phyloP scores from a whole-genome alignment of 2,797 vertebrate species.

The Poeciliopsis presidionis region DNA sequence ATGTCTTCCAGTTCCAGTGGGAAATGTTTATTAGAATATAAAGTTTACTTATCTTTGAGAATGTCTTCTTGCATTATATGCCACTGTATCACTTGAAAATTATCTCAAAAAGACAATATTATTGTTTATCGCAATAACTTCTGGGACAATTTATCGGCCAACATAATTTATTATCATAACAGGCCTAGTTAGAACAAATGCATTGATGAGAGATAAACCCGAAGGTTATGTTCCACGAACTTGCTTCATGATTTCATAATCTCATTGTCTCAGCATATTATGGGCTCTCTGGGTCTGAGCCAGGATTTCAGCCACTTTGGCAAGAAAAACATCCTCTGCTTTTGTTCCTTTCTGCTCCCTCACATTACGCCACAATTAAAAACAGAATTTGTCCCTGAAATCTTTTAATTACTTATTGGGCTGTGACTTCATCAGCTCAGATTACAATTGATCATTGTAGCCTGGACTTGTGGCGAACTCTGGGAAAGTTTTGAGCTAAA shows the following conservation, averaged over 20 bases:
- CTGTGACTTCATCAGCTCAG: slow-evolving; percentile 21
- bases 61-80: too few relatives aligned
- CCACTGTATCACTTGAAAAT: too few relatives aligned
- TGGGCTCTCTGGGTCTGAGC: slow-evolving; percentile 16
- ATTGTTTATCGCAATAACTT: too few relatives aligned
- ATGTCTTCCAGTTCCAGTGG: too few relatives aligned
- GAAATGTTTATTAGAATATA: too few relatives aligned
- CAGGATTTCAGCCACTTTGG: slow-evolving; percentile 46
- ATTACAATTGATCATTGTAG: slow-evolving; percentile 22
- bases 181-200: neutral
- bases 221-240: slow-evolving; percentile 33
- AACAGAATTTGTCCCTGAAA: slow-evolving; percentile 21
- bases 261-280: slow-evolving; percentile 13
- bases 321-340: slow-evolving; percentile 36
- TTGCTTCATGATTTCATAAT: slow-evolving; percentile 10
- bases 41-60: too few relatives aligned
- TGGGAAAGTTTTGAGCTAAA: neutral
- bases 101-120: too few relatives aligned
- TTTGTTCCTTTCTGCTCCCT: slow-evolving; percentile 39
- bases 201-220: slow-evolving; percentile 2
- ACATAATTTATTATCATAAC: too few relatives aligned
- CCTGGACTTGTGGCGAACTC: slow-evolving; percentile 15
- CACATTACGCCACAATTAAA: slow-evolving; percentile 25
- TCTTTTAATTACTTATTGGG: slow-evolving; percentile 49
- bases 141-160: too few relatives aligned